Percentiles rank a stretch among this genome's conserved stretches.
phyloP scores from a whole-genome alignment of 2,113 vertebrate genomes.

The Leptobrachium leishanense region DNA sequence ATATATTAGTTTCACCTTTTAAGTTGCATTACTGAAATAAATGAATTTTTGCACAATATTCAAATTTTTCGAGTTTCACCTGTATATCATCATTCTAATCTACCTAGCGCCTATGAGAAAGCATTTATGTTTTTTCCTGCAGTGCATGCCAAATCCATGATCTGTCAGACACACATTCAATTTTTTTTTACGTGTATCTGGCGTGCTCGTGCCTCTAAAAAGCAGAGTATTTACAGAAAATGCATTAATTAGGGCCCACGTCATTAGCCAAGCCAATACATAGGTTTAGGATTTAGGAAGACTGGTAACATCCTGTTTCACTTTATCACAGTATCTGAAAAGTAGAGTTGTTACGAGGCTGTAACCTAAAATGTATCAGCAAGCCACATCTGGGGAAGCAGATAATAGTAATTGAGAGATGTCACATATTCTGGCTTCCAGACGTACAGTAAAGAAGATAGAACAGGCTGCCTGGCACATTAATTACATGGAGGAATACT shows the following conservation, averaged over 20 bases:
- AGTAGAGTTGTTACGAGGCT: conserved; percentile 3
- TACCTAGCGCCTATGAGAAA: too few species aligned
- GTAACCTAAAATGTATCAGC: neutral
- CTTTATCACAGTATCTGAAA: neutral
- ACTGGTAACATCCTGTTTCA: conserved; percentile 17
- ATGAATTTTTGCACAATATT: too few species aligned
- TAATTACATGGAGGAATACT: neutral
- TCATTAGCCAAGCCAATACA: conserved; percentile 11
- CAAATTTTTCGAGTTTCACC: too few species aligned
- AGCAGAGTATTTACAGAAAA: neutral
- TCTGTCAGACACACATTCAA: too few species aligned
- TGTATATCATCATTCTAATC: too few species aligned
- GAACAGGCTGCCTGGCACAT: conserved; percentile 31
- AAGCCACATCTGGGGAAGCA: conserved; percentile 29
- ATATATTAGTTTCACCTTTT: too few species aligned
- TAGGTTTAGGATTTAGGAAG: conserved; percentile 24
- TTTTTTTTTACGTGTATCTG: too few species aligned
- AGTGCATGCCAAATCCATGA: too few species aligned
- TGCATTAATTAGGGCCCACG: conserved; percentile 12
- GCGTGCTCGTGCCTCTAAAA: neutral
- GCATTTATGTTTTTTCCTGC: too few species aligned
- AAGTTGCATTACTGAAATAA: too few species aligned
- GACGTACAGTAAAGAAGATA: conserved; percentile 34
- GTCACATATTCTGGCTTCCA: conserved; percentile 34
- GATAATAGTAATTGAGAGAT: conserved; percentile 42